These are phyloP conservation scores for Pseudanteris insignis DNA, from an alignment of 2,888 invertebrate genomes.

Conservation along the genomic window DNA sequence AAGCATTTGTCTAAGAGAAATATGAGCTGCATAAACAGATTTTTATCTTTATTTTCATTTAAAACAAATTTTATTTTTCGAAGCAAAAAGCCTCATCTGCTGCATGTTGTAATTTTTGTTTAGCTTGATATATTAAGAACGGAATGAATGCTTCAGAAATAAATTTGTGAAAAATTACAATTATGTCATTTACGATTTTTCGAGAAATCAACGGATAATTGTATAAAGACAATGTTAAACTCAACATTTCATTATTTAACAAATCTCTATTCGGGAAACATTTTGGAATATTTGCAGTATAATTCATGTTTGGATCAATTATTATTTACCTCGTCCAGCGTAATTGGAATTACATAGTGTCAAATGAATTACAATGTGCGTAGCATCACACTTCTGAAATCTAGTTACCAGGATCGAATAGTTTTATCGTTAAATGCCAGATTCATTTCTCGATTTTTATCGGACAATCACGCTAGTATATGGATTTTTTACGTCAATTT, in stretches of 20 bases:
- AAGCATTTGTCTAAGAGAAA: constrained; percentile 19
- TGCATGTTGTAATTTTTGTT: constrained; percentile 3
- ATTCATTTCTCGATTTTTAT: background rate
- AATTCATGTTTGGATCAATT: background rate
- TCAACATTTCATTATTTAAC: constrained; percentile 18
- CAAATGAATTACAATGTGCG: too few species aligned
- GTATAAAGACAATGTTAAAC: constrained; percentile 16
- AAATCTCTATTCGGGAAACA: background rate
- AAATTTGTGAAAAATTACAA: constrained; percentile 19
- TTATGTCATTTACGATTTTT: constrained; percentile 21
- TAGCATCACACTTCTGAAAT: background rate
- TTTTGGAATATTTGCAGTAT: background rate
- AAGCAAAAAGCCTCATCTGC: background rate
- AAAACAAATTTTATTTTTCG: constrained; percentile 14
- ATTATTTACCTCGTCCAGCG: too few species aligned
- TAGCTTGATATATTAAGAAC: constrained; percentile 15
- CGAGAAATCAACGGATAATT: constrained; percentile 12
- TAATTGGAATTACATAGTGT: too few species aligned
- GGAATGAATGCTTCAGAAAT: constrained; percentile 19
- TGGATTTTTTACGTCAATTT: background rate
- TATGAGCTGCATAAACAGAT: constrained; percentile 27
- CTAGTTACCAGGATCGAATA: too few species aligned
- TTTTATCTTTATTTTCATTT: constrained; percentile 24
- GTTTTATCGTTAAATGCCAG: background rate
- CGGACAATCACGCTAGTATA: background rate